phyloP scores from a whole-genome alignment of 2,113 vertebrate species.

The Taurulus bubalis region DNA sequence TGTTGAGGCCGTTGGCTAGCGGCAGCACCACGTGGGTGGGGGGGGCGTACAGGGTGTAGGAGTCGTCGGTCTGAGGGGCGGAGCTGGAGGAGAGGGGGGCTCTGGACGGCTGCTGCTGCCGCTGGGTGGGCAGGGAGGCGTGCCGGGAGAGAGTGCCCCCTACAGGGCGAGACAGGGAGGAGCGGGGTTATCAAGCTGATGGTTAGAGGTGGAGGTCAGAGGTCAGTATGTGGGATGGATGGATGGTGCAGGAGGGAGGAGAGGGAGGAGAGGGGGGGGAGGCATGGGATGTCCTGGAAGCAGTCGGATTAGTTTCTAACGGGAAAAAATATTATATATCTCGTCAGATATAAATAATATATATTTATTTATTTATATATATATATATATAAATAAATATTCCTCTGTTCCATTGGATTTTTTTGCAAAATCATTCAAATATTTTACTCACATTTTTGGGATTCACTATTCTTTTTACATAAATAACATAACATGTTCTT shows the following conservation, averaged over 20 bases:
- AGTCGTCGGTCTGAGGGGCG: conserved; percentile 82
- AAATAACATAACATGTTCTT: no score
- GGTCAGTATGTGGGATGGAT: conserved; percentile 45
- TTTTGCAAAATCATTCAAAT: no score
- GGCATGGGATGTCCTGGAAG: conserved; percentile 45
- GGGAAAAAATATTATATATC: background rate
- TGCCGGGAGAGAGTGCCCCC: conserved; percentile 88
- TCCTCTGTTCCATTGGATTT: no score
- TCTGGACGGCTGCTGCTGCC: conserved; percentile 84
- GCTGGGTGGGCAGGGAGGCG: conserved; percentile 83
- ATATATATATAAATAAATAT: no score
- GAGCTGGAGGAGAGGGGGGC: conserved; percentile 69
- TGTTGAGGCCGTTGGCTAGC: conserved; percentile 65
- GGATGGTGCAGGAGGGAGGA: conserved; percentile 50
- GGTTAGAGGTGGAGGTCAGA: conserved; percentile 68
- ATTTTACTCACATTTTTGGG: no score
- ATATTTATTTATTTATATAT: background rate
- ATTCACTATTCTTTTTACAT: no score
- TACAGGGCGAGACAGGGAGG: conserved; percentile 76
- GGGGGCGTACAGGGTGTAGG: conserved; percentile 78
- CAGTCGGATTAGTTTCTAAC: conserved; percentile 38
- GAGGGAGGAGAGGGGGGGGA: background rate
- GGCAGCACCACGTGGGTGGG: conserved; percentile 73
- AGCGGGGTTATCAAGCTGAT: conserved; percentile 57
- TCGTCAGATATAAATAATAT: no score